Percentiles rank a stretch among this genome's conserved stretches.
Evolutionary conservation across 2,113 vertebrate species (phyloP).

Genomic region (Brienomyrus brachyistius): DNA sequence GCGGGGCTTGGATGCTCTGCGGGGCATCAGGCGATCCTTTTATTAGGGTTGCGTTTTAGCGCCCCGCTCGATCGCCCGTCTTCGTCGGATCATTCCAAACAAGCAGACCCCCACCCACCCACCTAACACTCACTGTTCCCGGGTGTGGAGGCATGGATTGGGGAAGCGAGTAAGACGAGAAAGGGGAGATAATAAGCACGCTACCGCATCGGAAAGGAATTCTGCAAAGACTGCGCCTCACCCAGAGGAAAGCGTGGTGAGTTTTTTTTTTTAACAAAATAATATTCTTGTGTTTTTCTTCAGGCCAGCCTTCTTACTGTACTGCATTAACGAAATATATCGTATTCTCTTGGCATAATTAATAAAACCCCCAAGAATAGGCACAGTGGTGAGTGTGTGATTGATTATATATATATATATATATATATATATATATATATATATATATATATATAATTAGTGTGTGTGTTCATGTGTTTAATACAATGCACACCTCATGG

Average conservation of each 20-base stretch:
- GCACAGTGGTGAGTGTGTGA: not conserved
- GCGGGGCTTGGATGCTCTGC: not conserved
- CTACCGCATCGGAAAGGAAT: not conserved
- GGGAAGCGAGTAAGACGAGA: not conserved
- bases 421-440: too few species aligned
- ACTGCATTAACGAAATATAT: not conserved
- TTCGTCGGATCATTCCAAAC: not conserved
- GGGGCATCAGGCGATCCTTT: not conserved
- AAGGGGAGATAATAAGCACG: not conserved
- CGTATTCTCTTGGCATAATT: not conserved
- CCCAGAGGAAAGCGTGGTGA: not conserved
- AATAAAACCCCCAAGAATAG: not conserved
- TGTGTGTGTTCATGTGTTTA: not conserved
- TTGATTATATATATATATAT: not conserved
- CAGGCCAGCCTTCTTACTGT: too few species aligned
- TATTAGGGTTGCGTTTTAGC: not conserved
- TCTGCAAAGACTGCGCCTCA: not conserved
- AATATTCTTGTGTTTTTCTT: not conserved
- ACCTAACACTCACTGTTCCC: not conserved
- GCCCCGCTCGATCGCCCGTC: not conserved
- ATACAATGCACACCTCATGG: not conserved
- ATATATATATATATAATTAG: too few species aligned
- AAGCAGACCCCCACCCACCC: not conserved
- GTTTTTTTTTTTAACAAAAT: not conserved
- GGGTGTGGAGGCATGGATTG: conserved; percentile 1